Conservation (phyloP, 2,797 vertebrate species). For the Sparus aurata region DNA sequence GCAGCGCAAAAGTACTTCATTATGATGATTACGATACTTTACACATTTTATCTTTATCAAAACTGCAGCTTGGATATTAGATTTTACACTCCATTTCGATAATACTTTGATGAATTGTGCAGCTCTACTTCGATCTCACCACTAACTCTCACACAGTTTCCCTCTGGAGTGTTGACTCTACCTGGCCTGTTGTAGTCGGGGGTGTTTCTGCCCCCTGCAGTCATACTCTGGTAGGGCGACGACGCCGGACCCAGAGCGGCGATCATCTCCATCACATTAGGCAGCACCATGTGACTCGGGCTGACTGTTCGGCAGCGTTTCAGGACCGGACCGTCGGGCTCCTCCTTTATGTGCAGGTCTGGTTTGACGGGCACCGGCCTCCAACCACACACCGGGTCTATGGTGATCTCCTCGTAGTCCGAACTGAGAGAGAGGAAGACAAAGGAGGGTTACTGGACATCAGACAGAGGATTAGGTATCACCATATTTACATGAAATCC, state of each 20-base stretch:
- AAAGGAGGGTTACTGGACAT: background rate
- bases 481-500: too few relatives aligned
- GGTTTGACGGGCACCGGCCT: constrained; percentile 95
- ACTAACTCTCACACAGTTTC: background rate
- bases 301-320: constrained; percentile 96
- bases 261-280: constrained; percentile 97
- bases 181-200: constrained; percentile 90
- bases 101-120: too few relatives aligned
- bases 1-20: too few relatives aligned
- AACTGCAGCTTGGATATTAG: too few relatives aligned
- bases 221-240: constrained; percentile 86
- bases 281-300: constrained; percentile 94
- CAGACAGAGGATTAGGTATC: too few relatives aligned
- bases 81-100: too few relatives aligned
- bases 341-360: constrained; percentile 94
- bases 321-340: constrained; percentile 91
- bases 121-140: too few relatives aligned
- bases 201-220: constrained; percentile 80
- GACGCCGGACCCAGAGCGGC: constrained; percentile 92
- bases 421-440: constrained; percentile 83
- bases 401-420: constrained; percentile 97
- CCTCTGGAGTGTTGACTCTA: constrained; percentile 52
- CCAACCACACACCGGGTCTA: constrained; percentile 96
- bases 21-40: too few relatives aligned
- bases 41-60: too few relatives aligned